A percentile compares a stretch with the other conserved stretches of the same genome.
Conservation (phyloP, 2,113 vertebrate genomes). For the Platichthys stellatus region DNA sequence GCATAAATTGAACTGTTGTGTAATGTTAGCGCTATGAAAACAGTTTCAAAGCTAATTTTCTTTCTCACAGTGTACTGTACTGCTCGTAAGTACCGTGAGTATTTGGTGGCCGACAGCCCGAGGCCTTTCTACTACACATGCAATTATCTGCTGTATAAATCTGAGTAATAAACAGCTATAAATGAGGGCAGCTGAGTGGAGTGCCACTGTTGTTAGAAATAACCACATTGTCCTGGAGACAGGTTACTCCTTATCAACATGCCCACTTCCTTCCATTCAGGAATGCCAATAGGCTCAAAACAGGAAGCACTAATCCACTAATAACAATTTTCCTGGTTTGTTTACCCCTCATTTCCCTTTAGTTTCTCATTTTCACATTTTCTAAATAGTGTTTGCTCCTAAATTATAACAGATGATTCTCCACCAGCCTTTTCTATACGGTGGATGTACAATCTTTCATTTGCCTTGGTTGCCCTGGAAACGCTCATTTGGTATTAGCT, state of each 20-base stretch:
- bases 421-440: not conserved
- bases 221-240: slow-evolving; percentile 19
- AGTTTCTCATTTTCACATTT: not conserved
- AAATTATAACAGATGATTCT: not conserved
- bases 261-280: slow-evolving; percentile 69
- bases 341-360: slow-evolving; percentile 30
- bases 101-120: not conserved
- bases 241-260: slow-evolving; percentile 47
- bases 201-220: slow-evolving; percentile 53
- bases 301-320: slow-evolving; percentile 60
- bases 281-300: slow-evolving; percentile 56
- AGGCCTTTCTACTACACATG: not conserved
- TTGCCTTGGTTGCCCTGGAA: slow-evolving; percentile 72
- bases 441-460: slow-evolving; percentile 25
- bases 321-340: slow-evolving; percentile 50
- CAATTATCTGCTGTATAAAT: not conserved
- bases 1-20: not conserved
- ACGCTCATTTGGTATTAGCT: slow-evolving; percentile 53
- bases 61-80: not conserved
- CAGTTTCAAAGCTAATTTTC: not conserved
- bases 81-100: not conserved
- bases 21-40: not conserved
- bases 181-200: slow-evolving; percentile 4
- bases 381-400: not conserved
- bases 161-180: not conserved